These are phyloP conservation scores for Brachypteracias leptosomus DNA, from an alignment of 2,113 vertebrate genomes.

Conservation along the genomic window DNA sequence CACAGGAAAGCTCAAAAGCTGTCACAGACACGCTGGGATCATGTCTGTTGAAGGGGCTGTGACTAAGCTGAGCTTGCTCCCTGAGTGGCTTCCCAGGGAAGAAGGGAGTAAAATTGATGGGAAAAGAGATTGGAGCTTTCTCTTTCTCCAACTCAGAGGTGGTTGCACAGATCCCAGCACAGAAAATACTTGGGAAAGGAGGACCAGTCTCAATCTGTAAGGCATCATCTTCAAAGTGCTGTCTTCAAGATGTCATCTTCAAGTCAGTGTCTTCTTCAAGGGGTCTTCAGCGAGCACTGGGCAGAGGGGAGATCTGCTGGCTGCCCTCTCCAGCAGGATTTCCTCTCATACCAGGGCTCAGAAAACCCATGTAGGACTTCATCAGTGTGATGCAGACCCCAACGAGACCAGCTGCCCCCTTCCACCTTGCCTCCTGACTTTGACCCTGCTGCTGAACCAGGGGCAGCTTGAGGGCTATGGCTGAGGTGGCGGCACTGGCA, in stretches of 20 bases:
- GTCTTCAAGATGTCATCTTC: not conserved
- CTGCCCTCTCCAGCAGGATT: not conserved
- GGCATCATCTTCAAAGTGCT: not conserved
- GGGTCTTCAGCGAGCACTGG: not conserved
- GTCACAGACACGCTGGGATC: not conserved
- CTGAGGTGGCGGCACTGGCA: not conserved
- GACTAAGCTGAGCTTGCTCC: not conserved
- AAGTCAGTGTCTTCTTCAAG: not conserved
- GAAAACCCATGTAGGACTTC: not conserved
- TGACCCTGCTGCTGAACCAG: not conserved
- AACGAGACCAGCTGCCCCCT: not conserved
- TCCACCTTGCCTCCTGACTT: not conserved
- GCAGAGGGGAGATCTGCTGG: not conserved
- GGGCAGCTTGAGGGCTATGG: accelerated
- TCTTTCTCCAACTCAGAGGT: not conserved
- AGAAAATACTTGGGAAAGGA: not conserved
- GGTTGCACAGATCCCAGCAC: not conserved
- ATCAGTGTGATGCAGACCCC: accelerated
- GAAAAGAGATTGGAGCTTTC: not conserved
- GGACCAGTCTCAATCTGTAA: not conserved
- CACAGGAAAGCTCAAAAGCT: not conserved
- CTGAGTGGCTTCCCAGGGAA: not conserved
- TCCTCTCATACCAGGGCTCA: not conserved
- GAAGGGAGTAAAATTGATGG: not conserved
- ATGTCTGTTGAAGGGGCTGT: not conserved